Conservation (phyloP, 1,140 invertebrate species). For the Tetranychus cinnabarinus region DNA sequence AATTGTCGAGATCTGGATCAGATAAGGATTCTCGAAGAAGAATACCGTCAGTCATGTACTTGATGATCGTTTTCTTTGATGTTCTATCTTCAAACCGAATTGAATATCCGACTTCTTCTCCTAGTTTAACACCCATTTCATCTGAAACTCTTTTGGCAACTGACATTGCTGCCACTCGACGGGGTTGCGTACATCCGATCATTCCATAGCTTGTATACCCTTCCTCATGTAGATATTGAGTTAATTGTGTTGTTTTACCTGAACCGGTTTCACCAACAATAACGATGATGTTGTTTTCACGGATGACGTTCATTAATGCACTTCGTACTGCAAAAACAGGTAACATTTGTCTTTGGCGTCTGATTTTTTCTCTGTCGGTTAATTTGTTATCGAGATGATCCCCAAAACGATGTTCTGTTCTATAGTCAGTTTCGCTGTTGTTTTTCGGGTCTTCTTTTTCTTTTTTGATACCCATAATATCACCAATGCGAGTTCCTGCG, state of each 20-base stretch:
- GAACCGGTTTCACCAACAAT: conserved; percentile 96
- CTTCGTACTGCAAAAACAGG: conserved; percentile 90
- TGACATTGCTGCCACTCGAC: conserved; percentile 93
- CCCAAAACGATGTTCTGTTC: conserved; percentile 81
- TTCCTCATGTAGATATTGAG: conserved; percentile 88
- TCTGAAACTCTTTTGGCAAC: conserved; percentile 96
- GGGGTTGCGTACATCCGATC: conserved; percentile 80
- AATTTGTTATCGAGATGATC: conserved; percentile 50
- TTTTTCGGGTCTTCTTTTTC: conserved; percentile 39
- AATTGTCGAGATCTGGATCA: conserved; percentile 83
- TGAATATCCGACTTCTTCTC: conserved; percentile 86
- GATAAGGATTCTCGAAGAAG: conserved; percentile 75
- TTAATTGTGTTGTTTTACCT: conserved; percentile 87
- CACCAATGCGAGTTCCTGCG: conserved; percentile 82
- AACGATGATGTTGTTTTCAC: conserved; percentile 83
- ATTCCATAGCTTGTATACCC: conserved; percentile 78
- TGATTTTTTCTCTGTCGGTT: conserved; percentile 43
- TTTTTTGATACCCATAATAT: conserved; percentile 83
- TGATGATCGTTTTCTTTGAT: conserved; percentile 73
- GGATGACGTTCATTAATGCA: conserved; percentile 70
- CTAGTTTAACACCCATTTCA: conserved; percentile 75
- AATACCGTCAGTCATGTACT: conserved; percentile 99
- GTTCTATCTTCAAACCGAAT: conserved; percentile 99
- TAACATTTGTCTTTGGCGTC: conserved; percentile 67
- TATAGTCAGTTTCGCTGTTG: conserved; percentile 44